These are phyloP conservation scores for Chrysolina americana DNA, from an alignment of 2,888 invertebrate species.

Conservation along the genomic window DNA sequence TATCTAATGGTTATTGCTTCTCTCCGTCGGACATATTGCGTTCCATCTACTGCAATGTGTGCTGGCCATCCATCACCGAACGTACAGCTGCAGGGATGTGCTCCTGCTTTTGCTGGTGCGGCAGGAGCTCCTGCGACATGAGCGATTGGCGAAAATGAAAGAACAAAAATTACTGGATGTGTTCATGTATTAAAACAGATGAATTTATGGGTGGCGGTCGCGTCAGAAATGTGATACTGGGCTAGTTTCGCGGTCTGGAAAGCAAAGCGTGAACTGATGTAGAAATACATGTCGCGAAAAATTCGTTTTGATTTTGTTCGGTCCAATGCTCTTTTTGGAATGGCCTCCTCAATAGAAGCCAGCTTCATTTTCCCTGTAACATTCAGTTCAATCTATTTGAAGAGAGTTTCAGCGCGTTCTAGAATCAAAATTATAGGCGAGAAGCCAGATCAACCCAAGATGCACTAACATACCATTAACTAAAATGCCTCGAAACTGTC, in stretches of 20 bases:
- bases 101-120: conserved; percentile 52
- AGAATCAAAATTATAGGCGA: too few relatives aligned
- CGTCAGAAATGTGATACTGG: neutral
- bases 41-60: conserved; percentile 75
- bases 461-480: too few relatives aligned
- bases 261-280: neutral
- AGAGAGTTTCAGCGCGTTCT: too few relatives aligned
- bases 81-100: conserved; percentile 63
- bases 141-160: conserved; percentile 40
- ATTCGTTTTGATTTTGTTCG: too few relatives aligned
- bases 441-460: too few relatives aligned
- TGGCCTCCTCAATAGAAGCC: too few relatives aligned
- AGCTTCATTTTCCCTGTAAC: too few relatives aligned
- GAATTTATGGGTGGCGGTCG: conserved; percentile 21
- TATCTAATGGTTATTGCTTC: conserved; percentile 77
- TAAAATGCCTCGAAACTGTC: too few relatives aligned
- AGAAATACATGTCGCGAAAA: neutral
- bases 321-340: too few relatives aligned
- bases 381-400: too few relatives aligned
- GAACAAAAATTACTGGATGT: conserved; percentile 25
- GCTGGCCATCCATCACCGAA: conserved; percentile 72
- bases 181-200: conserved; percentile 30
- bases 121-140: conserved; percentile 55
- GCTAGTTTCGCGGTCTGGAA: neutral
- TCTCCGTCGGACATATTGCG: conserved; percentile 74